A percentile compares a stretch with the other conserved stretches of the same genome.
These are phyloP conservation scores for Cacoxenus indagator DNA, from an alignment of 2,888 invertebrate species.

Conservation along the genomic window DNA sequence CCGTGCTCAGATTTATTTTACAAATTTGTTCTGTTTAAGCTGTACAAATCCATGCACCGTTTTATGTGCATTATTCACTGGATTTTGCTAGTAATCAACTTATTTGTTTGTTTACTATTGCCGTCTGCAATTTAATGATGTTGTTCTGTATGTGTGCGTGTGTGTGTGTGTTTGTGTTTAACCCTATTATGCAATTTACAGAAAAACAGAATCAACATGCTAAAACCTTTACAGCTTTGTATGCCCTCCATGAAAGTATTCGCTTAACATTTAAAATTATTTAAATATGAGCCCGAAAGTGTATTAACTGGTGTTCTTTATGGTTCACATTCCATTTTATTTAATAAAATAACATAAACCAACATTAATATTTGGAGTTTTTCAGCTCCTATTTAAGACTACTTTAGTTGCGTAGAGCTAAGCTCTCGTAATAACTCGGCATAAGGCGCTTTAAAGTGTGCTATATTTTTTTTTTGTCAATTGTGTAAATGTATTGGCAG, in stretches of 20 bases:
- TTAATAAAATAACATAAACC: not conserved
- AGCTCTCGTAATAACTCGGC: too few relatives aligned
- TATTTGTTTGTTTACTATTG: not conserved
- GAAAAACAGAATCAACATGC: constrained; percentile 56
- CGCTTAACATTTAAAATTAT: not conserved
- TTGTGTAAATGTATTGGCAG: too few relatives aligned
- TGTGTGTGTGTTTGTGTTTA: constrained; percentile 28
- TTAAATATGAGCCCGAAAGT: not conserved
- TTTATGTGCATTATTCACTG: not conserved
- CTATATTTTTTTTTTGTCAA: too few relatives aligned
- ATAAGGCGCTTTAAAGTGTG: too few relatives aligned
- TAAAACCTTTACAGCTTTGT: not conserved
- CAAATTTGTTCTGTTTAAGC: not conserved
- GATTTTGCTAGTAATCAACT: constrained; percentile 1
- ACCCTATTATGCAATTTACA: constrained; percentile 49
- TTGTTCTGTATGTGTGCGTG: constrained; percentile 44
- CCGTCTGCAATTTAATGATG: constrained; percentile 39
- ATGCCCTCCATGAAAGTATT: not conserved
- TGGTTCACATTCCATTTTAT: not conserved
- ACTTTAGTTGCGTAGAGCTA: too few relatives aligned
- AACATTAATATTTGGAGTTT: not conserved
- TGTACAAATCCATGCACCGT: not conserved
- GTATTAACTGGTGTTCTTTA: not conserved
- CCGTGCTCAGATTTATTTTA: not conserved
- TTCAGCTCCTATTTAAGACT: too few relatives aligned